Percentiles rank a stretch among this genome's conserved stretches.
These are phyloP conservation scores for Gadopsis marmoratus DNA, from an alignment of 2,797 vertebrate genomes.

Conservation along the genomic window DNA sequence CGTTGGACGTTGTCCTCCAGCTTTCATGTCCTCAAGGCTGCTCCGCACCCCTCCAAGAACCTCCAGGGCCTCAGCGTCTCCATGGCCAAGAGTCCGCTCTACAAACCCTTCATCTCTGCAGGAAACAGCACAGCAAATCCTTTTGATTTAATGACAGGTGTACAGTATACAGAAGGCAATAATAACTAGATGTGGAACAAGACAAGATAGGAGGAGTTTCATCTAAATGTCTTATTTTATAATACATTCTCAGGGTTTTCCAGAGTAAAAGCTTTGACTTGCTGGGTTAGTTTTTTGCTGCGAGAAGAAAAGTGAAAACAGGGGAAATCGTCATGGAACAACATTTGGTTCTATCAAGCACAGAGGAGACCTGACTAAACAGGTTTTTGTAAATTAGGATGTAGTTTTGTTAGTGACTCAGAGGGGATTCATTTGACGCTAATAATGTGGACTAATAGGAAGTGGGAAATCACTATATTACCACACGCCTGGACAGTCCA, in stretches of 20 bases:
- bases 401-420: slow-evolving; percentile 43
- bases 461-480: slow-evolving; percentile 8
- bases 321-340: slow-evolving; percentile 14
- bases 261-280: slow-evolving; percentile 7
- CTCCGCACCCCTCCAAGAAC: slow-evolving; percentile 77
- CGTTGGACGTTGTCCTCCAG: slow-evolving; percentile 74
- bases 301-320: background rate
- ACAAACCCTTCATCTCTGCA: slow-evolving; percentile 83
- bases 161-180: slow-evolving; percentile 1
- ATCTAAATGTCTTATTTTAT: background rate
- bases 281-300: background rate
- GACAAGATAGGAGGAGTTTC: background rate
- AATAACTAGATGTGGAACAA: background rate
- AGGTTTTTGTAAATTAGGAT: slow-evolving; percentile 23
- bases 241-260: background rate
- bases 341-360: slow-evolving; percentile 9
- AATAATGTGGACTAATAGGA: slow-evolving; percentile 10
- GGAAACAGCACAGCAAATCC: slow-evolving; percentile 5
- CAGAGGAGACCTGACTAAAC: slow-evolving; percentile 36
- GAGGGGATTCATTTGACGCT: slow-evolving; percentile 31
- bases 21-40: slow-evolving; percentile 69
- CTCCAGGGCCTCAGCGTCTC: slow-evolving; percentile 76
- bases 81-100: slow-evolving; percentile 63
- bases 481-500: slow-evolving; percentile 3
- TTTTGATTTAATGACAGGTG: slow-evolving; percentile 25